phyloP scores from a whole-genome alignment of 2,888 invertebrate genomes.

The Drosophila koepferae region DNA sequence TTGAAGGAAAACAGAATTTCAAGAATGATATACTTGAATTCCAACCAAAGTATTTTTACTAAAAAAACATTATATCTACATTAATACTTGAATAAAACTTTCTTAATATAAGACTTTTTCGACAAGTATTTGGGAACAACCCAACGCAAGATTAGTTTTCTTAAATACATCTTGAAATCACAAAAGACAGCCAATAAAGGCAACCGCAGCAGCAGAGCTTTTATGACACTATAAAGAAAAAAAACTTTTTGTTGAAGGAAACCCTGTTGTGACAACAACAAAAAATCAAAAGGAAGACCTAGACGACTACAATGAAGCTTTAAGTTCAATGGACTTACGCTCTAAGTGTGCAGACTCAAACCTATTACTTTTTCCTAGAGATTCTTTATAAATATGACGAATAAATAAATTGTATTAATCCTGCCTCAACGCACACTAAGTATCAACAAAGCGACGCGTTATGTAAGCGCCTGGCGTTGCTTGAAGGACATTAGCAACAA shows the following conservation, averaged over 20 bases:
- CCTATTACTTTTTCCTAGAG: slow-evolving; percentile 40
- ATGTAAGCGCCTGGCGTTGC: slow-evolving; percentile 59
- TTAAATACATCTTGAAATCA: slow-evolving; percentile 6
- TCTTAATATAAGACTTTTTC: not conserved
- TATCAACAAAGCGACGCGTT: slow-evolving; percentile 36
- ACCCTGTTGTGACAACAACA: not conserved
- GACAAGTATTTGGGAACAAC: not conserved
- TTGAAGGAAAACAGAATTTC: not conserved
- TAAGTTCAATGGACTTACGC: slow-evolving; percentile 47
- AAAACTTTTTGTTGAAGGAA: slow-evolving; percentile 32
- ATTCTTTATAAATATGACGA: slow-evolving; percentile 39
- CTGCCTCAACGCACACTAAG: slow-evolving; percentile 6
- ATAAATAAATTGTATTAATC: slow-evolving; percentile 11
- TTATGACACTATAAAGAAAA: slow-evolving; percentile 7
- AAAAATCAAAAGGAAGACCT: not conserved
- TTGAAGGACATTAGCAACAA: slow-evolving; percentile 52
- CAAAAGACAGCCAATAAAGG: slow-evolving; percentile 19
- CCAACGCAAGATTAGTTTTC: not conserved
- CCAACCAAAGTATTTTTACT: not conserved
- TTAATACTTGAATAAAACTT: not conserved
- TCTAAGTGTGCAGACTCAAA: slow-evolving; percentile 36
- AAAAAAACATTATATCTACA: too few species aligned
- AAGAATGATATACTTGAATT: not conserved
- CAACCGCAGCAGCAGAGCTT: slow-evolving; percentile 9
- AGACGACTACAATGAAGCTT: not conserved